Conservation (phyloP, 2,113 vertebrate species). For the Sebastes fasciatus region DNA sequence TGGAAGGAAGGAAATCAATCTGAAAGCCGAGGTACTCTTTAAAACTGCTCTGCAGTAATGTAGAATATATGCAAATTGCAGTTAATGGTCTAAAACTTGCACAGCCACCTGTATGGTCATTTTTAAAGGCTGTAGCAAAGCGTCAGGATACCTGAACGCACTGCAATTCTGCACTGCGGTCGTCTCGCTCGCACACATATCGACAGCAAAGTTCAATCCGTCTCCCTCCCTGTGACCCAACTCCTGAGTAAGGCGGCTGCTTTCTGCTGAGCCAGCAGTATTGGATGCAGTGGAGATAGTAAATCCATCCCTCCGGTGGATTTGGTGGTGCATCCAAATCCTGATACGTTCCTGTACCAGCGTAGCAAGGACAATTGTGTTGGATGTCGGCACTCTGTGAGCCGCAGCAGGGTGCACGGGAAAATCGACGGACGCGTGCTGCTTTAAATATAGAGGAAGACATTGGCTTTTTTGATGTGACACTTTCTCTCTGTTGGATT, state of each 20-base stretch:
- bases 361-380: slow-evolving; percentile 8
- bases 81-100: slow-evolving; percentile 50
- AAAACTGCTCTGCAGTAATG: slow-evolving; percentile 29
- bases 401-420: slow-evolving; percentile 6
- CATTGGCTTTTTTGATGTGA: slow-evolving; percentile 22
- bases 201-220: slow-evolving; percentile 57
- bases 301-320: slow-evolving; percentile 70
- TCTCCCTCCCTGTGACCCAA: slow-evolving; percentile 39
- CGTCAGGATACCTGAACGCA: background rate
- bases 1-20: slow-evolving; percentile 30
- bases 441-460: slow-evolving; percentile 23
- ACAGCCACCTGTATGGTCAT: slow-evolving; percentile 30
- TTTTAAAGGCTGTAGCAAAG: slow-evolving; percentile 50
- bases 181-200: slow-evolving; percentile 39
- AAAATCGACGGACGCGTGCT: slow-evolving; percentile 10
- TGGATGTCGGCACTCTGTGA: slow-evolving; percentile 6
- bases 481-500: slow-evolving; percentile 25
- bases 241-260: slow-evolving; percentile 50
- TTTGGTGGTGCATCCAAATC: slow-evolving; percentile 47
- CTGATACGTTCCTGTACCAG: slow-evolving; percentile 27
- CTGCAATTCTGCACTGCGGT: slow-evolving; percentile 46
- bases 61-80: slow-evolving; percentile 51
- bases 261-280: slow-evolving; percentile 64
- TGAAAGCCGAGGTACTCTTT: slow-evolving; percentile 16
- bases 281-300: slow-evolving; percentile 53